Conservation (phyloP, 2,888 invertebrate species). For the Meteorus colon region DNA sequence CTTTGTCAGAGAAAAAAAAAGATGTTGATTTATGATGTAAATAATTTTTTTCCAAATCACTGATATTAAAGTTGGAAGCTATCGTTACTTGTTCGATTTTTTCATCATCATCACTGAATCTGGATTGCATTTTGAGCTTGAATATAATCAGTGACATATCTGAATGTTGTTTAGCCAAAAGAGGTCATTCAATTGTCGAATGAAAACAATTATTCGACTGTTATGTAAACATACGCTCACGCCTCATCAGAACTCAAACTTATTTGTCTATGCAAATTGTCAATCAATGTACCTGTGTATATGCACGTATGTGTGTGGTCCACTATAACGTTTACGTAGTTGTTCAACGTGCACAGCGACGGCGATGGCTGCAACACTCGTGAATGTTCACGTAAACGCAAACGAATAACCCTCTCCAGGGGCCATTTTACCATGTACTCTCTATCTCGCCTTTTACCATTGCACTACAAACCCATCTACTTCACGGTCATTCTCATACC, state of each 20-base stretch:
- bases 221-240: slow-evolving; percentile 56
- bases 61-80: too few relatives aligned
- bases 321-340: slow-evolving; percentile 18
- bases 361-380: slow-evolving; percentile 30
- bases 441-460: slow-evolving; percentile 7
- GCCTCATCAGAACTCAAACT: slow-evolving; percentile 65
- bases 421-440: slow-evolving; percentile 40
- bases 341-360: slow-evolving; percentile 44
- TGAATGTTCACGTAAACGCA: slow-evolving; percentile 37
- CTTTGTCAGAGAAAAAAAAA: too few relatives aligned
- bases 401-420: slow-evolving; percentile 43
- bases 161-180: slow-evolving; percentile 33
- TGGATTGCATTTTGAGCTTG: too few relatives aligned
- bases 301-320: background rate
- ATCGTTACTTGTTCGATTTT: too few relatives aligned
- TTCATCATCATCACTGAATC: too few relatives aligned
- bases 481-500: background rate
- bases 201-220: slow-evolving; percentile 59
- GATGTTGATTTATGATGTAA: too few relatives aligned
- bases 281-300: slow-evolving; percentile 63
- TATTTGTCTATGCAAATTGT: slow-evolving; percentile 73
- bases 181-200: slow-evolving; percentile 36
- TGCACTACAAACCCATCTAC: slow-evolving; percentile 12
- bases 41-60: too few relatives aligned
- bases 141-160: background rate